Conservation (phyloP, 1,140 invertebrate species). For the Colletes latitarsis region DNA sequence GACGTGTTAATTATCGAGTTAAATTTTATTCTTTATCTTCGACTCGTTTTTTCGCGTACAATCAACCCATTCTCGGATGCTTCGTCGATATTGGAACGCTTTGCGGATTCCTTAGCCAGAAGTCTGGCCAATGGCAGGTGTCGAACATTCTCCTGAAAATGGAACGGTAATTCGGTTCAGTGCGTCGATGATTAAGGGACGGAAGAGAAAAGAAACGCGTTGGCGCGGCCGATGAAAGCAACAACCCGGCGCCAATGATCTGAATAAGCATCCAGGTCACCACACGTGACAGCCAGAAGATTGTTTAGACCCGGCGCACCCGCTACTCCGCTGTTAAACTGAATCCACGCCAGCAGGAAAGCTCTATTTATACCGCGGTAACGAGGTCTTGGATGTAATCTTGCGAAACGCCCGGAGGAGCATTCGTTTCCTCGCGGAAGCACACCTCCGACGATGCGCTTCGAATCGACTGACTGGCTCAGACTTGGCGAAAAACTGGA, state of each 20-base stretch:
- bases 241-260: conserved; percentile 60
- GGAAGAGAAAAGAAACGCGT: too few relatives aligned
- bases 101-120: too few relatives aligned
- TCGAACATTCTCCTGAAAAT: too few relatives aligned
- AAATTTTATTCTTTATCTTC: too few relatives aligned
- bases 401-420: conserved; percentile 54
- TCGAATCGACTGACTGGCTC: background rate
- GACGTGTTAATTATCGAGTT: too few relatives aligned
- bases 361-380: conserved; percentile 64
- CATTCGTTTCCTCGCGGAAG: conserved; percentile 53
- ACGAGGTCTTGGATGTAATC: conserved; percentile 62
- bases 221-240: conserved; percentile 14
- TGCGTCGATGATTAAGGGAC: background rate
- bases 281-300: conserved; percentile 60
- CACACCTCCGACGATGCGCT: conserved; percentile 8
- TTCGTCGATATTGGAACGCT: too few relatives aligned
- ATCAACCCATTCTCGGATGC: too few relatives aligned
- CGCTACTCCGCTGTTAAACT: conserved; percentile 50
- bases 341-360: conserved; percentile 56
- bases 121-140: too few relatives aligned
- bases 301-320: conserved; percentile 51
- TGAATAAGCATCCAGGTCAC: conserved; percentile 66
- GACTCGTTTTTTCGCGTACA: too few relatives aligned
- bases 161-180: too few relatives aligned
- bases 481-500: background rate